These are phyloP conservation scores for Epizoanthus ramosus DNA, from an alignment of 92 coral and sea anemone genomes.

Conservation along the genomic window DNA sequence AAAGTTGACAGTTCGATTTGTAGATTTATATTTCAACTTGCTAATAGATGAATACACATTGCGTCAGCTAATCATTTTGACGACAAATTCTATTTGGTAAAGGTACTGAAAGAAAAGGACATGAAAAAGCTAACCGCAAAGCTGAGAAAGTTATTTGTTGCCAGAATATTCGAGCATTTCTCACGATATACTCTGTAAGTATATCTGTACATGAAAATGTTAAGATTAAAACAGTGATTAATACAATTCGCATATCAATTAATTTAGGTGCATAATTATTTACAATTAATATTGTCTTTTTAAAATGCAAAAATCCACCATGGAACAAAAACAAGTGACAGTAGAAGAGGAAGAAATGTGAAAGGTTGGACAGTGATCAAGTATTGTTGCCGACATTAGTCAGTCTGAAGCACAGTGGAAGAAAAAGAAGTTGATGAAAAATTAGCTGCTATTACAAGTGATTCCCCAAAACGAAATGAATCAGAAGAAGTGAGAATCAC, in stretches of 20 bases:
- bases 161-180: slow-evolving; percentile 53
- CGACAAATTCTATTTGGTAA: too few relatives aligned
- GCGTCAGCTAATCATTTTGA: too few relatives aligned
- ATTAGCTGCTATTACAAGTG: background rate
- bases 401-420: slow-evolving; percentile 17
- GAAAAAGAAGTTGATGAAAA: background rate
- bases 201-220: too few relatives aligned
- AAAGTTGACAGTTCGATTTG: too few relatives aligned
- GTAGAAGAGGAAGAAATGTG: slow-evolving; percentile 3
- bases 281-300: too few relatives aligned
- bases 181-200: slow-evolving; percentile 71
- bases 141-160: slow-evolving; percentile 47
- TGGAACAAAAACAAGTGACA: too few relatives aligned
- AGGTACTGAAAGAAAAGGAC: slow-evolving; percentile 24
- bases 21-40: too few relatives aligned
- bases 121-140: slow-evolving; percentile 35
- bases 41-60: too few relatives aligned
- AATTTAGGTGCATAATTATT: too few relatives aligned
- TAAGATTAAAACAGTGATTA: too few relatives aligned
- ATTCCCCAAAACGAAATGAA: slow-evolving; percentile 1
- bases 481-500: slow-evolving; percentile 14
- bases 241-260: too few relatives aligned
- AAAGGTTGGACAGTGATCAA: background rate
- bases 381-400: slow-evolving; percentile 12
- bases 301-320: too few relatives aligned